Evolutionary conservation across 2,888 invertebrate species (phyloP), one percentile per base, ranked within the genome.

Genomic region (Bembecia ichneumoniformis): DNA sequence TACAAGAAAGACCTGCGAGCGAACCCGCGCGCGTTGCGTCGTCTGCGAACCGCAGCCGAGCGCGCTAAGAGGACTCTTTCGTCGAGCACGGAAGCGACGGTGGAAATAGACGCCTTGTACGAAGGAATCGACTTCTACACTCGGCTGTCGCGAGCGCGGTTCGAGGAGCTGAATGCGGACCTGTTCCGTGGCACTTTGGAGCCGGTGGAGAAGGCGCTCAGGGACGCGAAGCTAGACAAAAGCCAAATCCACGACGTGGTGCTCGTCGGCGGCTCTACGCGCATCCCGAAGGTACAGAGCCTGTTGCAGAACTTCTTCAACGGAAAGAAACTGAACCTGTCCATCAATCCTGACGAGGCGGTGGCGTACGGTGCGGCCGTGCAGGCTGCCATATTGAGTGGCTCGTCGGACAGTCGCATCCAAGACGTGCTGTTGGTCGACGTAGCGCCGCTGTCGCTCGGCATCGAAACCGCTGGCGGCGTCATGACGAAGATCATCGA

Each of bases 321-420:
- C 57, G 91, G 91, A 9, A 92, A 92, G 71, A 77, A 86, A 20
- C 74, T 93, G 13, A 92, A 92, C 64, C 76, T 91, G 49, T 90
- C 91, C 3, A 92, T 93, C 60, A 92, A 93, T 63, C 92, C 93
- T 0, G 92, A 93, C 59, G 93, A 93, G 67, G 93, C 92, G 0
- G 92, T 93, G 0, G 93, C 93, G 0, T 92, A 91, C 64, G 92
- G 92, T 14, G 92, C 92, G 1, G 91, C 91, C 0, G 87, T 91
- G 2, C 91, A 92, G 64, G 91, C 91, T 0, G 91, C 91, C 3
- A 90, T 91, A 53, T 71, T 93, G 34, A 88, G 87, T 57, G 91
- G 91, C 0, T 89, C 92, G 91, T 88, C 89, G 4, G 91, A 93
- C 64, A 82, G 89, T 9, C 88, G 82, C 71, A 92, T 94, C 52